Evolutionary conservation across 2,888 invertebrate genomes (phyloP).

Genomic region (Linyphia triangularis): DNA sequence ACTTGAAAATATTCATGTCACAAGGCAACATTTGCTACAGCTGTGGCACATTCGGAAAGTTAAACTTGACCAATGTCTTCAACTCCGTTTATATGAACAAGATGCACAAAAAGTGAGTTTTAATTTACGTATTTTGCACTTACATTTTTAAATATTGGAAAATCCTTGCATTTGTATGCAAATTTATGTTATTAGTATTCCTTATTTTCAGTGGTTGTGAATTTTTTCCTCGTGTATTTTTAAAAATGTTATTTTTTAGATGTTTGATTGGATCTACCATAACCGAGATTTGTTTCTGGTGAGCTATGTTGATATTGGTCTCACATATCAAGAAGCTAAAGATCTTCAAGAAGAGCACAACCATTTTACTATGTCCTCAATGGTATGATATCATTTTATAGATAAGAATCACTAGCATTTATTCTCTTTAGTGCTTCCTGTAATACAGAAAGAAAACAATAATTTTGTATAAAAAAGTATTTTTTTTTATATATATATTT

Average conservation of each 20-base stretch:
- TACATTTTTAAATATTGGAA: neutral
- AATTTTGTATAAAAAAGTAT: no score
- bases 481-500: no score
- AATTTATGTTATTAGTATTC: neutral
- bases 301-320: conserved; percentile 97
- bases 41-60: conserved; percentile 97
- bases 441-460: no score
- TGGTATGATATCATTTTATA: conserved; percentile 81
- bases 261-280: conserved; percentile 98
- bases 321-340: conserved; percentile 92
- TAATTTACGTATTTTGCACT: neutral
- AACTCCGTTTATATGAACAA: conserved; percentile 95
- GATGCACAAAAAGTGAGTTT: conserved; percentile 93
- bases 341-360: conserved; percentile 96
- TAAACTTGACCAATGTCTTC: conserved; percentile 97
- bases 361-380: conserved; percentile 92
- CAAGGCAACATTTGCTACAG: conserved; percentile 93
- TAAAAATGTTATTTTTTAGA: conserved; percentile 82
- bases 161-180: neutral
- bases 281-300: conserved; percentile 96
- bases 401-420: no score
- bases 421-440: no score
- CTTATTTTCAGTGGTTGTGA: neutral
- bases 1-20: conserved; percentile 88
- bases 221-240: neutral